Base-by-base conservation (phyloP, 2,113 vertebrate species). In the Aspiorhynchus laticeps region DNA sequence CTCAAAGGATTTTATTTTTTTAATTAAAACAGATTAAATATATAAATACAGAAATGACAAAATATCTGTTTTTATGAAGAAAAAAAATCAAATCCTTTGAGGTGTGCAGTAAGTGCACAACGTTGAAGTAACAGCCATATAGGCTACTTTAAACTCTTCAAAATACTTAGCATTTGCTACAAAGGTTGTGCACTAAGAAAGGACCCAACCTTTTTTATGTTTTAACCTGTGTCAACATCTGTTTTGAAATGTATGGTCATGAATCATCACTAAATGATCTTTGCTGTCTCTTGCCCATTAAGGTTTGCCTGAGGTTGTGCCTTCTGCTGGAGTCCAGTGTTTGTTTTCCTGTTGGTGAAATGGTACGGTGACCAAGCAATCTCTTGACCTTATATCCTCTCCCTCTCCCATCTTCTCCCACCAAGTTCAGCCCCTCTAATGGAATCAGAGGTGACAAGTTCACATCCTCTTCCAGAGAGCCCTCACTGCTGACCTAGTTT, bases 401-500 rank as follows among this genome's bases (percentile, higher is more conserved):
- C 48, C 73, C 74, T 83, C 84, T 75, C 53, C 65, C 67, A 38
- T 41, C 84, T 69, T 84, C 69, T 31, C 24, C 31, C 89, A 90
- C 80, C 86, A 89, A 91, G 59, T 83, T 80, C 46, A 24, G 71
- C 48, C 67, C 51, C 63, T 95, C 94, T 93, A 91, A 94, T 94
- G 91, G 94, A 92, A 95, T 96, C 92, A 89, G 94, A 96, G 95
- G 95, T 97, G 95, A 97, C 94, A 95, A 96, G 96, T 97, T 97
- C 95, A 94, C 91, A 93, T 93, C 94, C 92, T 94, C 91, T 93
- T 95, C 94, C 93, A 91, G 93, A 92, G 93, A 96, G 95, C 93
- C 94, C 93, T 93, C 91, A 95, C 95, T 94, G 88, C 88, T 97
- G 97, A 97, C 97, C 96, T 97, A 97, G 93, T 96, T 97, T 95